These are phyloP conservation scores for Megalops atlanticus DNA, from an alignment of 2,113 vertebrate genomes.

Conservation along the genomic window DNA sequence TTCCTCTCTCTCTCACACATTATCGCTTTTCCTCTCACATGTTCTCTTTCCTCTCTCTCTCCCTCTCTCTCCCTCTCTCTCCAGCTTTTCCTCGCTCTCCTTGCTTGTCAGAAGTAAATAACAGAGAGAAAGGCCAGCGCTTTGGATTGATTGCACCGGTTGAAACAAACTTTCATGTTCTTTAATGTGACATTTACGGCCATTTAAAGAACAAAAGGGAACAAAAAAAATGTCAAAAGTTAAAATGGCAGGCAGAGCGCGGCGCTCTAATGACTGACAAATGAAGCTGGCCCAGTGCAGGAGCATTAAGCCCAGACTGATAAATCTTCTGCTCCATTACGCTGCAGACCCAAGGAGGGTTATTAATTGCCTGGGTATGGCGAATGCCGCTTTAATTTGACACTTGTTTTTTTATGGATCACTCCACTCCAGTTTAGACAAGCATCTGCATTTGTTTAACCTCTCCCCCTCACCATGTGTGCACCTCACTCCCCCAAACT, in stretches of 20 bases:
- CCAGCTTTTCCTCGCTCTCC: no score
- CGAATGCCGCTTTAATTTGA: slow-evolving; percentile 56
- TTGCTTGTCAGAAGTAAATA: no score
- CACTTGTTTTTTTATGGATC: slow-evolving; percentile 62
- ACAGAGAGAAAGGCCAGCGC: not conserved
- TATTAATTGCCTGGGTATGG: slow-evolving; percentile 61
- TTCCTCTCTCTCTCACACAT: no score
- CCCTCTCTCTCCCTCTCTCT: no score
- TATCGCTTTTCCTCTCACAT: no score
- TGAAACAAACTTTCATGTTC: not conserved
- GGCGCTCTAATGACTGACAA: slow-evolving; percentile 51
- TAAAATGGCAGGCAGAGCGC: slow-evolving; percentile 28
- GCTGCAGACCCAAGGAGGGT: slow-evolving; percentile 37
- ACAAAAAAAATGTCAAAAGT: slow-evolving; percentile 7
- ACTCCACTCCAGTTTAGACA: slow-evolving; percentile 55
- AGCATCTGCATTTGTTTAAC: slow-evolving; percentile 48
- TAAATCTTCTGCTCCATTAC: slow-evolving; percentile 67
- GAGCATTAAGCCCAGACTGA: slow-evolving; percentile 55
- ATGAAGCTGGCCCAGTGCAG: slow-evolving; percentile 37
- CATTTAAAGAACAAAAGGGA: slow-evolving; percentile 32
- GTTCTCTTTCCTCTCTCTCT: no score
- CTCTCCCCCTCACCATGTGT: slow-evolving; percentile 37
- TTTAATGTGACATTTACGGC: slow-evolving; percentile 24
- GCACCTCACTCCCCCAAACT: slow-evolving; percentile 19
- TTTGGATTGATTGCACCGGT: not conserved